phyloP scores from a whole-genome alignment of 2,888 invertebrate genomes.

The Tinea trinotella region DNA sequence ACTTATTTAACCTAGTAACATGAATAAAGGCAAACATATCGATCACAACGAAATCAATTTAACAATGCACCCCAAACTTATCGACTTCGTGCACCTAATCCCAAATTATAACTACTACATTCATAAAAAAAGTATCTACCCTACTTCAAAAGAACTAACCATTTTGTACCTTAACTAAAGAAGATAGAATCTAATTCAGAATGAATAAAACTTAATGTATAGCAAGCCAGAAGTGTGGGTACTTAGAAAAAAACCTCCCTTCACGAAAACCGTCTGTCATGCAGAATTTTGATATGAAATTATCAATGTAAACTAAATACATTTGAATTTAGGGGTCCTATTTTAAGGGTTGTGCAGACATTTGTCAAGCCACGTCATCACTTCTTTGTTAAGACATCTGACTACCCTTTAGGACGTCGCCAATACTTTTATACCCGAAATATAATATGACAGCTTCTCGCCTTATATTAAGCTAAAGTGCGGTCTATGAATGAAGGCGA shows the following conservation, averaged over 20 bases:
- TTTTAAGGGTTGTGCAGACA: conserved; percentile 25
- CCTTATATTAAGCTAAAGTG: no score
- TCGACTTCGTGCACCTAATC: conserved; percentile 4
- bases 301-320: conserved; percentile 40
- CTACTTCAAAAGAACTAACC: neutral
- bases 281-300: conserved; percentile 40
- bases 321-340: conserved; percentile 24
- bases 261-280: conserved; percentile 37
- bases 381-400: no score
- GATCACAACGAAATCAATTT: neutral
- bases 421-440: no score
- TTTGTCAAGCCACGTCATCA: conserved; percentile 29
- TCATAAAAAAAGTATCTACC: neutral
- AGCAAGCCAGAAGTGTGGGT: neutral
- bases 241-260: conserved; percentile 41
- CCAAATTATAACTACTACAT: conserved; percentile 2
- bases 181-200: neutral
- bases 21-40: neutral
- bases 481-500: no score
- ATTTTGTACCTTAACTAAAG: neutral
- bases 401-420: no score
- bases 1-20: neutral
- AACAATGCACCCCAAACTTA: conserved; percentile 12
- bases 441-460: no score
- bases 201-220: neutral